Percentiles rank a stretch among this genome's conserved stretches.
phyloP scores from a whole-genome alignment of 2,113 vertebrate species.

The Colistium nudipinnis region DNA sequence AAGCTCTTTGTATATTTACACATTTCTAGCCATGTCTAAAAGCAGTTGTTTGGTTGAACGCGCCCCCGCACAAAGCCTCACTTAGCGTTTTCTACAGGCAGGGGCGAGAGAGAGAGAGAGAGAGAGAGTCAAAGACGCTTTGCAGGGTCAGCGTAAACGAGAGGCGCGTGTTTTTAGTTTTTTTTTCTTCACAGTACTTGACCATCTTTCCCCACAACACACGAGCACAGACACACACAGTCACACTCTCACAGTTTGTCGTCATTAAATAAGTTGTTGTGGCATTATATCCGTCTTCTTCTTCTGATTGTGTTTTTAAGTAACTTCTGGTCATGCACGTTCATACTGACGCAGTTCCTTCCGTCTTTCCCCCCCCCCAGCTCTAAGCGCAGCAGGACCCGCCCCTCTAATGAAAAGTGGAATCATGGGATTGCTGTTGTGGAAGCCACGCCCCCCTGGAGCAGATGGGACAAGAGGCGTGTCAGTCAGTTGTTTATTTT shows the following conservation, averaged over 20 bases:
- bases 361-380: slow-evolving; percentile 15
- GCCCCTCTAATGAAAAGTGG: slow-evolving; percentile 2
- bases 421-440: neutral
- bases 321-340: slow-evolving; percentile 52
- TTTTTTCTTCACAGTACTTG: slow-evolving; percentile 70
- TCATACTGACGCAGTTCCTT: slow-evolving; percentile 33
- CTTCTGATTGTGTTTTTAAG: slow-evolving; percentile 43
- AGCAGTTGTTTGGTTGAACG: slow-evolving; percentile 29
- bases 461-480: neutral
- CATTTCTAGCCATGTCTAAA: slow-evolving; percentile 47
- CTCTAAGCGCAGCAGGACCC: neutral
- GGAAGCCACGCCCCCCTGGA: slow-evolving; percentile 13
- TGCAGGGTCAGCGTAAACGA: slow-evolving; percentile 45
- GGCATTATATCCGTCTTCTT: slow-evolving; percentile 38
- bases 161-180: slow-evolving; percentile 28
- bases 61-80: slow-evolving; percentile 29
- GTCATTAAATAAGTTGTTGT: slow-evolving; percentile 50
- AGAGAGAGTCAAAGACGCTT: slow-evolving; percentile 44
- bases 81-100: slow-evolving; percentile 57
- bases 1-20: slow-evolving; percentile 69
- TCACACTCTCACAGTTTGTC: slow-evolving; percentile 58
- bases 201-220: slow-evolving; percentile 60
- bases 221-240: slow-evolving; percentile 60
- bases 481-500: neutral
- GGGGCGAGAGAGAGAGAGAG: slow-evolving; percentile 16